Evolutionary conservation across 2,113 vertebrate genomes (phyloP), one percentile per base, ranked within the genome.

Genomic region (Semnornis frantzii): DNA sequence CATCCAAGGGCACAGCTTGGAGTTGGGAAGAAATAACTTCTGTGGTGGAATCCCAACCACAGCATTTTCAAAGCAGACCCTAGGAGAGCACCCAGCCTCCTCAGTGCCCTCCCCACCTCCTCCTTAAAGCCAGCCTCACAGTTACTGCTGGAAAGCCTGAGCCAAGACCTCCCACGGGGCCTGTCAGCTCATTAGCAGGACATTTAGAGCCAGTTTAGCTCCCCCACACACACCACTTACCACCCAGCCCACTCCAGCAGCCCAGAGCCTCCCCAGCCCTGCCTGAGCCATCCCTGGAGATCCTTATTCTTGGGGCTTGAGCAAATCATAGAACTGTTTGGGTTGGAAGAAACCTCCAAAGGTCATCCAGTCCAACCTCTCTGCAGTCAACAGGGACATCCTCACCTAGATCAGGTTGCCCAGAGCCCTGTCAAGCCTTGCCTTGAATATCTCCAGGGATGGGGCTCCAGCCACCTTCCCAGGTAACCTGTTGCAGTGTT

Each of bases 1-100:
- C 54, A 72, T 0, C 4, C 63, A 50, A 39, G 15, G 33, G 44
- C 15, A 20, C 1, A 2, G 57, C 21, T 65, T 3, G 0, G 14
- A 6, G 11, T 0, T 54, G 28, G 19, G 34, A 10, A 33, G 75
- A 75, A n/a, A 25, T 27, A 27, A 3, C 23, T 30, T 2, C 23
- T 24, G 9, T 12, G 20, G 50, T 15, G 18, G 64, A 62, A 85
- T 1, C 25, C 18, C 83, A 65, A 74, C 23, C 66, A 57, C 34
- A n/a, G 76, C 55, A 80, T 7, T n/a, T 54, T 63, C 73, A 54
- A 27, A 60, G 24, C 1, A 0, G 33, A 28, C 8, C 12, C 68
- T 44, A 82, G 37, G 82, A 57, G 21, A 62, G 31, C 58, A 82
- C 2, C 57, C 54, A 52, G 81, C 2, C 33, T 54, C 71, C 66